Base-by-base conservation (phyloP, 2,113 vertebrate genomes). In the Cephalopholis sonnerati region DNA sequence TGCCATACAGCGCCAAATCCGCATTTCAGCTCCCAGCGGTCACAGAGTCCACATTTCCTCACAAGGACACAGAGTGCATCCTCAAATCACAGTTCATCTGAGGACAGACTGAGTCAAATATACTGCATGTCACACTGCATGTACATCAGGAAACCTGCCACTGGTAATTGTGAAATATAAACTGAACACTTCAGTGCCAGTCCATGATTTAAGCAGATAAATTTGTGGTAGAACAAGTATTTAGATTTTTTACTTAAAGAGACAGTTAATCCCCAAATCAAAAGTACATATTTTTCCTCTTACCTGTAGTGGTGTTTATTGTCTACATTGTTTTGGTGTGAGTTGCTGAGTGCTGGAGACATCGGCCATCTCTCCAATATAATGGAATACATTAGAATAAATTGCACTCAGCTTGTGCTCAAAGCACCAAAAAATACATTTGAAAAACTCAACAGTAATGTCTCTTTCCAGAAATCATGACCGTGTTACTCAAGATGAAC, bases 81-180 rank as follows among this genome's bases (percentile, higher is more conserved):
- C 48, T 83, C 22, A 59, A 71, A 65, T 68, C 66, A 67, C 39
- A 27, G 86, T 80, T 84, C 64, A 91, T 1, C 79, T 69, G 62
- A 85, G 84, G 87, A 89, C 85, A 80, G 29, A 2, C 22, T 13
- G 18, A 64, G 17, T 18, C 17, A 8, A 80, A 66, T 13, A 59
- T 6, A 46, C 20, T 24, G 11, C 41, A 44, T 44, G 41, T 44
- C 4, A 12, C 11, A 50, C 41, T 29, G 12, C 17, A 53, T 44
- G 11, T n/a, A 67, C 58, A 51, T 74, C 46, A 39, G 41, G 57
- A 74, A 72, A 54, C 29, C 11, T 44, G 41, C 8, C 8, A 12
- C 11, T 9, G 41, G 11, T 44, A 12, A 9, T 9, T 44, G 41
- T 44, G 41, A 44, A 44, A 44, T 44, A 7, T 44, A 44, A 57